Evolutionary conservation across 2,797 vertebrate species (phyloP).

Genomic region (Spondyliosoma cantharus): DNA sequence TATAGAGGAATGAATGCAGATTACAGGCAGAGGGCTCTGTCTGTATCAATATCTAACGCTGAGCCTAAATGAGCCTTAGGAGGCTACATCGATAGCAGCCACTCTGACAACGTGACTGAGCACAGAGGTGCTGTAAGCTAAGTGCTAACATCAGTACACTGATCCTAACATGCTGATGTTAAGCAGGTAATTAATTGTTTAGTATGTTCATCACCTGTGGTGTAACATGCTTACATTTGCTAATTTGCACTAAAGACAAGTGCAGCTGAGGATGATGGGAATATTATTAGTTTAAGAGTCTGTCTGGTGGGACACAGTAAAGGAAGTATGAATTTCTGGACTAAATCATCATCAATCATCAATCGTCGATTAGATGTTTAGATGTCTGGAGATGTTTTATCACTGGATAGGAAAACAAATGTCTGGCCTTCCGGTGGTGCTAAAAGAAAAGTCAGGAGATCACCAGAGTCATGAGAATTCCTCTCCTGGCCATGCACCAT

Average conservation of each 20-base stretch:
- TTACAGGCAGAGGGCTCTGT: no score
- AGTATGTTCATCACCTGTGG: no score
- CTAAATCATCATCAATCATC: background rate
- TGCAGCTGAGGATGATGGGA: background rate
- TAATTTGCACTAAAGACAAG: background rate
- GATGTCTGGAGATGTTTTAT: no score
- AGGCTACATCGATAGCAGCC: background rate
- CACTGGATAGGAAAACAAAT: no score
- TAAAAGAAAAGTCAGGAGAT: background rate
- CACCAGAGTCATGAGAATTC: background rate
- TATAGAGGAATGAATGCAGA: no score
- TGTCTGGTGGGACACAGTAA: no score
- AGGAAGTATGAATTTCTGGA: background rate
- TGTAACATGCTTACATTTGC: background rate
- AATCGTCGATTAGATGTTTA: background rate
- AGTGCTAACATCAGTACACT: background rate
- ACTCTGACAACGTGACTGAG: background rate
- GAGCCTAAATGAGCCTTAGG: no score
- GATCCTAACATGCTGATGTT: background rate
- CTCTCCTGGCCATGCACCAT: background rate
- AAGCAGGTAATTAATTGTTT: background rate
- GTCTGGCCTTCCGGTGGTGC: background rate
- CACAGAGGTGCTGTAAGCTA: background rate
- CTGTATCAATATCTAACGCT: no score
- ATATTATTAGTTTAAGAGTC: background rate